Percentiles rank a stretch among this genome's conserved stretches.
phyloP scores from a whole-genome alignment of 1,140 invertebrate species.

The Steinernema khuongi region DNA sequence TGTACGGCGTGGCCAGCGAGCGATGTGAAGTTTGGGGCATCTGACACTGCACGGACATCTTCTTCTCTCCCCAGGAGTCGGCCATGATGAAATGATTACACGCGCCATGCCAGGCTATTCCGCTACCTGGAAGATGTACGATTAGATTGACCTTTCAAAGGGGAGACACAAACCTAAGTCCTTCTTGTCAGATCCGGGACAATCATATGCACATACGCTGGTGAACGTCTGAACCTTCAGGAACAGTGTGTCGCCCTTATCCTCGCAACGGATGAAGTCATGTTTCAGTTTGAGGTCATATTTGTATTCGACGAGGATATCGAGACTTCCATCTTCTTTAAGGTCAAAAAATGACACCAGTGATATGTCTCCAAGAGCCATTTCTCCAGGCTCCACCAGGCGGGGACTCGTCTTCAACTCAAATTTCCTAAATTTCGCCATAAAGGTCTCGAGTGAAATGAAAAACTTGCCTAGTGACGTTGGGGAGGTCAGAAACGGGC shows the following conservation, averaged over 20 bases:
- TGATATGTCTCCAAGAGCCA: conserved; percentile 31
- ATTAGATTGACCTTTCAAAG: conserved; percentile 15
- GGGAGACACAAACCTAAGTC: conserved; percentile 19
- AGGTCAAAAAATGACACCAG: conserved; percentile 53
- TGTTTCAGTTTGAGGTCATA: conserved; percentile 15
- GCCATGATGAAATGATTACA: conserved; percentile 51
- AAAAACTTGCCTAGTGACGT: conserved; percentile 42
- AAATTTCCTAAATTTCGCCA: conserved; percentile 45
- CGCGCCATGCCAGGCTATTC: conserved; percentile 52
- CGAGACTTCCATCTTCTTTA: conserved; percentile 54
- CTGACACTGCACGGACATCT: conserved; percentile 66
- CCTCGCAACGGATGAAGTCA: conserved; percentile 55
- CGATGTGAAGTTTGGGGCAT: conserved; percentile 85
- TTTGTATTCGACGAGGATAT: conserved; percentile 51
- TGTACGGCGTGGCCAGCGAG: conserved; percentile 84
- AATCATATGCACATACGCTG: conserved; percentile 41
- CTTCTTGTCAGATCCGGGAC: conserved; percentile 17
- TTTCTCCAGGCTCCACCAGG: conserved; percentile 38
- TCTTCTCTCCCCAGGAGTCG: conserved; percentile 44
- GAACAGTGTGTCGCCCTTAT: conserved; percentile 58
- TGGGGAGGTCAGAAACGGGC: neutral
- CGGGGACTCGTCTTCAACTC: conserved; percentile 37
- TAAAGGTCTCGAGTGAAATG: conserved; percentile 12
- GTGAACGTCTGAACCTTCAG: conserved; percentile 56
- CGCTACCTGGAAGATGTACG: conserved; percentile 43